Evolutionary conservation across 1,140 invertebrate species (phyloP).

Genomic region (Macrobrachium rosenbergii): DNA sequence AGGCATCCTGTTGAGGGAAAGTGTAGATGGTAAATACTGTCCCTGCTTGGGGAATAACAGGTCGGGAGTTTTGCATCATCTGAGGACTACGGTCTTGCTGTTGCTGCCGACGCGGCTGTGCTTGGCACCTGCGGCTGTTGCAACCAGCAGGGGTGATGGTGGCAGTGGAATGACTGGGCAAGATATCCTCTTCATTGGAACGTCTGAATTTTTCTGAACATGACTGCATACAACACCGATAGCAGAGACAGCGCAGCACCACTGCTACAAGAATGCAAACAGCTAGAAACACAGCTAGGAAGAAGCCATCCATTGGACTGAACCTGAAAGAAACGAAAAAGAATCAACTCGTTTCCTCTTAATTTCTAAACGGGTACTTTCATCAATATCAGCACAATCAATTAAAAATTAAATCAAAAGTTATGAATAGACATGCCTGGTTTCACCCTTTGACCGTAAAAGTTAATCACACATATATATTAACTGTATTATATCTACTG

Average conservation of each 20-base stretch:
- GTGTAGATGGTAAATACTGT: constrained; percentile 51
- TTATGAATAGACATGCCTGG: no score
- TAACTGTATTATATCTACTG: no score
- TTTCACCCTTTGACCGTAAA: no score
- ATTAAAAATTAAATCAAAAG: no score
- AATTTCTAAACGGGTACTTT: no score
- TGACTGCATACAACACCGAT: constrained; percentile 18
- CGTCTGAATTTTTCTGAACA: neutral
- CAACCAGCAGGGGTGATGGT: neutral
- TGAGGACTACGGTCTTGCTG: neutral
- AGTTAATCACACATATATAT: no score
- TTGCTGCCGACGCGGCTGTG: neutral
- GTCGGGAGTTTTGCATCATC: constrained; percentile 18
- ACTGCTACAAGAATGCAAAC: constrained; percentile 45
- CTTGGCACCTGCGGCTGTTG: neutral
- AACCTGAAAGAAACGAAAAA: constrained; percentile 30
- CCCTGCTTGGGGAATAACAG: constrained; percentile 7
- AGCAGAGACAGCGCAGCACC: constrained; percentile 44
- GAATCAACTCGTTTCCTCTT: no score
- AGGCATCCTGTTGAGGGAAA: constrained; percentile 20
- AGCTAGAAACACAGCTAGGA: constrained; percentile 50
- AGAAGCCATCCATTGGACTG: constrained; percentile 49
- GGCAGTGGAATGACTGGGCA: neutral
- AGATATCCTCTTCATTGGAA: neutral
- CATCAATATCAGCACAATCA: no score